Percentiles rank a stretch among this genome's conserved stretches.
phyloP scores from a whole-genome alignment of 2,888 invertebrate species.

The Drosophila parthenogenetica region DNA sequence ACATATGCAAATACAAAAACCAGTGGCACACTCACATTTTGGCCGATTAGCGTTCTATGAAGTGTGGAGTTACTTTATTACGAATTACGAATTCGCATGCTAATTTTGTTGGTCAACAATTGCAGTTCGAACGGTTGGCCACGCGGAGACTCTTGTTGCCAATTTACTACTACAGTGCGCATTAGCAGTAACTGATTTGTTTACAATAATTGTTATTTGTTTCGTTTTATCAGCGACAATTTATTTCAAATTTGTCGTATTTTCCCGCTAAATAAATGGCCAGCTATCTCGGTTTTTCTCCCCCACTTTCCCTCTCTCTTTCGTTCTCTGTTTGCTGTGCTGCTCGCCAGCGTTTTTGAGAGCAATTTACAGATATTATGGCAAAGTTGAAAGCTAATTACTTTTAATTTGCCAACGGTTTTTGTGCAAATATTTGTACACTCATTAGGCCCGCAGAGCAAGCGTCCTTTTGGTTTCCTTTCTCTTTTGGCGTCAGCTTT shows the following conservation, averaged over 20 bases:
- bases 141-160: constrained; percentile 4
- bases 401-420: constrained; percentile 46
- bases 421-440: constrained; percentile 58
- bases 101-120: constrained; percentile 49
- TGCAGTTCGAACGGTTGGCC: constrained; percentile 7
- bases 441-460: constrained; percentile 47
- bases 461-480: not conserved
- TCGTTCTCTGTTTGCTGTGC: not conserved
- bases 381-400: constrained; percentile 58
- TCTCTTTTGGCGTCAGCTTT: constrained; percentile 25
- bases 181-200: constrained; percentile 51
- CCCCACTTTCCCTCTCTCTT: not conserved
- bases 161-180: constrained; percentile 11
- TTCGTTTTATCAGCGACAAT: constrained; percentile 50
- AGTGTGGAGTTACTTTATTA: constrained; percentile 67
- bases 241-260: constrained; percentile 61
- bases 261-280: constrained; percentile 46
- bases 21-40: not conserved
- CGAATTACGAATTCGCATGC: constrained; percentile 67
- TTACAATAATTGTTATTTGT: constrained; percentile 65
- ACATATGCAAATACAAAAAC: too few species aligned
- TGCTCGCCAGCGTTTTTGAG: not conserved
- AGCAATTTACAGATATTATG: constrained; percentile 22
- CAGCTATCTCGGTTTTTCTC: constrained; percentile 5
- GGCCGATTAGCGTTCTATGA: constrained; percentile 65